These are phyloP conservation scores for Plodia interpunctella DNA, from an alignment of 1,140 invertebrate species.

Conservation along the genomic window DNA sequence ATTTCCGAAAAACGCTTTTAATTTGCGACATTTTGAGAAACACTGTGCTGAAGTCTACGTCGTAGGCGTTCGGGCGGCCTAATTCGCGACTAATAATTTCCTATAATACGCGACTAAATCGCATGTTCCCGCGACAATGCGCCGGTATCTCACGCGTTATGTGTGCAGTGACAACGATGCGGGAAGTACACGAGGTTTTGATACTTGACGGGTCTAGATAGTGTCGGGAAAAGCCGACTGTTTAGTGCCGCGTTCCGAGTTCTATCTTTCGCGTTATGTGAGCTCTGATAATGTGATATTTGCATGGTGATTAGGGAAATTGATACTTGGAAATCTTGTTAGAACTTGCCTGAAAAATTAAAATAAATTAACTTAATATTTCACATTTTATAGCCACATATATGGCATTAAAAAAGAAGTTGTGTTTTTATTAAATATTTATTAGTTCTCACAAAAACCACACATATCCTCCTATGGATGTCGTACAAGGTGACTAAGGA, in stretches of 20 bases:
- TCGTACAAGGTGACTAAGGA: no score
- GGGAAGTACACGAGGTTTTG: slow-evolving; percentile 17
- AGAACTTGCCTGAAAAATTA: neutral
- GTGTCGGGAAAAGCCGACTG: neutral
- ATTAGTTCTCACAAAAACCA: no score
- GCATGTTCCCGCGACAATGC: slow-evolving; percentile 55
- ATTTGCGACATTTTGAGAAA: neutral
- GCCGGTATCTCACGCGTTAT: slow-evolving; percentile 66
- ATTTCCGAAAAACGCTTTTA: neutral
- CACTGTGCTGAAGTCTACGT: neutral
- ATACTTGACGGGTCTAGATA: slow-evolving; percentile 1
- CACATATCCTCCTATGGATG: no score
- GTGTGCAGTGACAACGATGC: slow-evolving; percentile 57
- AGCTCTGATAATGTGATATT: slow-evolving; percentile 53
- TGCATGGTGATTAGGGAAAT: slow-evolving; percentile 16
- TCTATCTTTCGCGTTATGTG: slow-evolving; percentile 44
- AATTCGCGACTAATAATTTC: slow-evolving; percentile 65
- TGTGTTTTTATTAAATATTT: no score
- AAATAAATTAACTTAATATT: neutral
- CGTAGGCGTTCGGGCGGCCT: slow-evolving; percentile 51
- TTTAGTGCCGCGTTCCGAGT: neutral
- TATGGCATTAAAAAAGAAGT: no score
- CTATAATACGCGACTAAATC: slow-evolving; percentile 56
- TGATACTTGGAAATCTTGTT: slow-evolving; percentile 42
- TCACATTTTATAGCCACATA: no score